Percentiles rank a stretch among this genome's conserved stretches.
Evolutionary conservation across 2,113 vertebrate genomes (phyloP).

Genomic region (Cyphomyrus discorhynchus): DNA sequence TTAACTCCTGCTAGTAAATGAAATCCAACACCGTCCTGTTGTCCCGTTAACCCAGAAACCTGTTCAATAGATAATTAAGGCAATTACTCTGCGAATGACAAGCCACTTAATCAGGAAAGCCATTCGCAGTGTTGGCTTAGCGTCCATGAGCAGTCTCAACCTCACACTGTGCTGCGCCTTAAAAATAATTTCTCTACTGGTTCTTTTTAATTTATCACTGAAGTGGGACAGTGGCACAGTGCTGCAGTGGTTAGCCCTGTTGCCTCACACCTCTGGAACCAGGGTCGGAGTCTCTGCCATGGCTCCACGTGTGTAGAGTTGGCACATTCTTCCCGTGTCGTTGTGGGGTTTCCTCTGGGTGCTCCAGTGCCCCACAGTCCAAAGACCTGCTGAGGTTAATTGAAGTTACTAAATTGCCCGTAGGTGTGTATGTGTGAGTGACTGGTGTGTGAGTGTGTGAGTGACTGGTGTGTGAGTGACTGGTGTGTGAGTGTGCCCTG

Average conservation of each 20-base stretch:
- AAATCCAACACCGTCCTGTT: constrained; percentile 75
- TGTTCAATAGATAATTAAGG: constrained; percentile 91
- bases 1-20: constrained; percentile 85
- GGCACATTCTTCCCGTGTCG: not conserved
- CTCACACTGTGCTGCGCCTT: not conserved
- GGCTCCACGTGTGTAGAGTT: not conserved
- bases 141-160: constrained; percentile 50
- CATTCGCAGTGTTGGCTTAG: constrained; percentile 64
- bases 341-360: not conserved
- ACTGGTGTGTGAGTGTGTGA: not conserved
- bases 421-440: not conserved
- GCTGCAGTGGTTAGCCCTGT: not conserved
- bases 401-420: not conserved
- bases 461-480: no score
- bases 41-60: constrained; percentile 82
- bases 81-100: constrained; percentile 78
- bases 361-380: not conserved
- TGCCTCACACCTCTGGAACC: not conserved
- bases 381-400: not conserved
- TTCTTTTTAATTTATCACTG: constrained; percentile 1
- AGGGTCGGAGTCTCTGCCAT: not conserved
- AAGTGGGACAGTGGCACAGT: not conserved
- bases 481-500: no score
- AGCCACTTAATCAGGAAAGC: constrained; percentile 69
- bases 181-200: not conserved